Conservation (phyloP, 2,113 vertebrate genomes). For the Cariama cristata region DNA sequence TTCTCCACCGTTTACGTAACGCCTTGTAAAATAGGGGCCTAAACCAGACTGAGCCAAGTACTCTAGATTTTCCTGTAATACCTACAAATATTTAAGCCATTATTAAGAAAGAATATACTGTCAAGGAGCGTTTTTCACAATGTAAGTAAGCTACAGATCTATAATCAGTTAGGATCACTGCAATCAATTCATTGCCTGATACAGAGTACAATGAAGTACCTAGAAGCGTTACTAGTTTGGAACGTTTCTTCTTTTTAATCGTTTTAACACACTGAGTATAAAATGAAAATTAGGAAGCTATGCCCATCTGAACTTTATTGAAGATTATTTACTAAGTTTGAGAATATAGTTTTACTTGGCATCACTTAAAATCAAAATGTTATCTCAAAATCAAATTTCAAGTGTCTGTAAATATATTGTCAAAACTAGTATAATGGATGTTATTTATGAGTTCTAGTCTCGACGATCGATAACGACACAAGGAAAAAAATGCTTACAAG, state of each 20-base stretch:
- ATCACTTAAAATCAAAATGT: neutral
- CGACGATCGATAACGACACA: fast-evolving
- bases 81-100: neutral
- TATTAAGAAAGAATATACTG: neutral
- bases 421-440: neutral
- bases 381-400: neutral
- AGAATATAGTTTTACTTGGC: neutral
- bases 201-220: neutral
- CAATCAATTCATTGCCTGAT: neutral
- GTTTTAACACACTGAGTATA: neutral
- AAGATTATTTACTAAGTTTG: neutral
- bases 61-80: neutral
- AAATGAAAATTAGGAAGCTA: neutral
- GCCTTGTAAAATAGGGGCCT: neutral
- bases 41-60: neutral
- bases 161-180: neutral
- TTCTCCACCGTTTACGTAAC: neutral
- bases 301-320: neutral
- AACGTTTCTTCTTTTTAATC: neutral
- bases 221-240: neutral
- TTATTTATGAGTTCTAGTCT: neutral
- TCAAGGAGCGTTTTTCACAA: neutral
- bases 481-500: neutral
- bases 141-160: neutral
- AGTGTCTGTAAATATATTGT: neutral